Evolutionary conservation across 2,797 vertebrate species (phyloP), one percentile per base, ranked within the genome.

Genomic region (Myripristis jacobus): DNA sequence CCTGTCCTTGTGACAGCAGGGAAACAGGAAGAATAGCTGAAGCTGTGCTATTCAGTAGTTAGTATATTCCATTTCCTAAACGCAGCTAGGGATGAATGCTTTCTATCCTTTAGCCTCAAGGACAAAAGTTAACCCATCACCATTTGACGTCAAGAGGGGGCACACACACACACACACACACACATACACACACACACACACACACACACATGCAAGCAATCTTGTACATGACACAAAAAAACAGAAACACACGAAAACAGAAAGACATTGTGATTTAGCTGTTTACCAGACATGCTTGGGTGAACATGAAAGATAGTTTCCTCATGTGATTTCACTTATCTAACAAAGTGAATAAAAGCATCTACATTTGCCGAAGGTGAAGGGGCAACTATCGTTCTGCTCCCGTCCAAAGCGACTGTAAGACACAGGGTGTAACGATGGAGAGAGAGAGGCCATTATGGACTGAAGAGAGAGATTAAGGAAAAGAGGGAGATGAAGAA

Each of bases 11-110:
- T 55, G 50, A 50, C 57, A 66, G 22, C 57, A 21, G 19, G 59
- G 43, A 73, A 72, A 75, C 34, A 60, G 73, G 56, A 78, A 82
- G 75, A 79, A 52, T 27, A 65, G 19, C 47, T 52, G 56, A 66
- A n/a, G 60, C 19, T 62, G 76, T 74, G 66, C 66, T 56, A 73
- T 86, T 54, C 53, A 43, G 57, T 55, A 34, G 25, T 15, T 15
- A 15, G 19, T 36, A 13, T 54, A 67, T 53, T 60, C 58, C 60
- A 67, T 77, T 87, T 85, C 74, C 72, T 69, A 13, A 0, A 53
- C 15, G 18, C 25, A 62, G 18, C 11, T 10, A 41, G 46, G 46
- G 44, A 76, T 31, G 31, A 79, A 50, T 25, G 48, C 22, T 54
- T 66, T 65, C 12, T 57, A 47, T 41, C 47, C 11, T 43, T 22